Evolutionary conservation across 2,888 invertebrate genomes (phyloP).

Genomic region (Netelia fuscicornis): DNA sequence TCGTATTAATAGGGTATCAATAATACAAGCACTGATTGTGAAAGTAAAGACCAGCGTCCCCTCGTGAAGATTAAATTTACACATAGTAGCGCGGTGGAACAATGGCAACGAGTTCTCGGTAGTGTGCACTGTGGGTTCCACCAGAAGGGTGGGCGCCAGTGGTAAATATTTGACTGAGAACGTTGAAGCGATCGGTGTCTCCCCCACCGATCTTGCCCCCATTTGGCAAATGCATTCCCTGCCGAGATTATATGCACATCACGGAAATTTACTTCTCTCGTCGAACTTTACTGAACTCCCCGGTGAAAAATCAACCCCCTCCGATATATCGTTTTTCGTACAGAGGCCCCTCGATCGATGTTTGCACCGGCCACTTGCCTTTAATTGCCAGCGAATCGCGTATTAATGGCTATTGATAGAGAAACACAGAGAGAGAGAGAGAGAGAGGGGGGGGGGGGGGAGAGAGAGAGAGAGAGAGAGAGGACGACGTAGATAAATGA

Average conservation of each 20-base stretch:
- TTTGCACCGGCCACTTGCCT: conserved; percentile 82
- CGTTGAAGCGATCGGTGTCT: conserved; percentile 43
- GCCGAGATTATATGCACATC: conserved; percentile 15
- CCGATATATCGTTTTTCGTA: conserved; percentile 41
- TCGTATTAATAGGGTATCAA: conserved; percentile 21
- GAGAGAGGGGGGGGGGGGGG: neutral
- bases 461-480: too few relatives aligned
- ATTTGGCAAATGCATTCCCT: conserved; percentile 12
- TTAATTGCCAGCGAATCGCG: conserved; percentile 83
- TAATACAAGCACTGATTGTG: neutral
- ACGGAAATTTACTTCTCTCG: conserved; percentile 55
- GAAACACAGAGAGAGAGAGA: neutral
- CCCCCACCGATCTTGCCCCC: conserved; percentile 20
- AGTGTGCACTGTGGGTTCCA: conserved; percentile 77
- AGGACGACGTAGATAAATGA: conserved; percentile 1
- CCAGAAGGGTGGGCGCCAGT: conserved; percentile 48
- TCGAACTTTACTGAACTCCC: conserved; percentile 57
- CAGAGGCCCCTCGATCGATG: conserved; percentile 79
- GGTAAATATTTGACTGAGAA: conserved; percentile 83
- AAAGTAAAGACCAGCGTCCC: conserved; percentile 42
- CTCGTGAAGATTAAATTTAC: conserved; percentile 84
- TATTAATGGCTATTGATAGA: conserved; percentile 68
- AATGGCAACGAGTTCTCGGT: conserved; percentile 72
- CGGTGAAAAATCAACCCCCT: conserved; percentile 39
- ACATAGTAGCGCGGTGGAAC: conserved; percentile 84